These are phyloP conservation scores for Caranx melampygus DNA, from an alignment of 2,113 vertebrate genomes.

Conservation along the genomic window DNA sequence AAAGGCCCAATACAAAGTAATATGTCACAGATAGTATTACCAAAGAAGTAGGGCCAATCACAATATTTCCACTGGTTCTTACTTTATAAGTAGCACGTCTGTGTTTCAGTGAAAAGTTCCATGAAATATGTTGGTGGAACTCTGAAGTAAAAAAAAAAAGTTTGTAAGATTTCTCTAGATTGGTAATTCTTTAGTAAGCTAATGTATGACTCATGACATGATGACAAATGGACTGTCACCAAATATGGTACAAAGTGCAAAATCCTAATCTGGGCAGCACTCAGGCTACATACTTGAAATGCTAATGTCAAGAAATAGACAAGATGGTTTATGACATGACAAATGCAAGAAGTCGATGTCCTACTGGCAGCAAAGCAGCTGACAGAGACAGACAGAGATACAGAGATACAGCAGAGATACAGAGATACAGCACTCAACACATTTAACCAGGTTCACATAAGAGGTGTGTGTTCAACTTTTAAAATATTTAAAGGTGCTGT, in stretches of 20 bases:
- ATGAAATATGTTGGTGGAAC: too few species aligned
- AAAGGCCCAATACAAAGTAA: too few species aligned
- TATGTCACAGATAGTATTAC: too few species aligned
- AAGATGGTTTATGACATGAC: conserved; percentile 43
- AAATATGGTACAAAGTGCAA: conserved; percentile 25
- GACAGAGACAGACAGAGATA: neutral
- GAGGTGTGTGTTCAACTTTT: neutral
- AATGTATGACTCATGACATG: neutral
- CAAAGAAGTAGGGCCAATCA: too few species aligned
- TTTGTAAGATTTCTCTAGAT: too few species aligned
- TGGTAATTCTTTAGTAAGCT: too few species aligned
- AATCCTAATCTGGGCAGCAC: conserved; percentile 26
- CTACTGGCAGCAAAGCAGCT: conserved; percentile 24
- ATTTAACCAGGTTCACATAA: neutral
- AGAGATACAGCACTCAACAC: neutral
- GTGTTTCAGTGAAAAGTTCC: too few species aligned
- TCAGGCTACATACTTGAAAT: conserved; percentile 23
- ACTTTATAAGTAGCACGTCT: too few species aligned
- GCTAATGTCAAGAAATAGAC: conserved; percentile 38
- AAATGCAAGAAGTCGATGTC: conserved; percentile 31
- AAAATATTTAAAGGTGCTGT: neutral
- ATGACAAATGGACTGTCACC: conserved; percentile 7
- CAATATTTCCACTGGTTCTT: too few species aligned
- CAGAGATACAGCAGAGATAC: neutral
- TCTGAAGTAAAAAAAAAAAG: too few species aligned